Base-by-base conservation (phyloP, 2,113 vertebrate species). In the Lamprotornis superbus region DNA sequence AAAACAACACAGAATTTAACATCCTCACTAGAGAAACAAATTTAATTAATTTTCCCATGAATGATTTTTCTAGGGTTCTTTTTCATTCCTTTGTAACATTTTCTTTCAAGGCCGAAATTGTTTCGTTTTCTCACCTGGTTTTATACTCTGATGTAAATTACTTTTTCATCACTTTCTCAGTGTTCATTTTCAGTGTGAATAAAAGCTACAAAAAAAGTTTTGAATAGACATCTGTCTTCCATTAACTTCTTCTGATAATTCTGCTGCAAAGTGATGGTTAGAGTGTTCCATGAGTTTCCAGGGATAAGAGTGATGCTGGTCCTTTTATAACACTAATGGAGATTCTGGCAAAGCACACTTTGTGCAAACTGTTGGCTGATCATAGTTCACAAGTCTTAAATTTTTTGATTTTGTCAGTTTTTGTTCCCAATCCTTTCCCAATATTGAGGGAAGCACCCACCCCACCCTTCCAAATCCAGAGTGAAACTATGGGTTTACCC, bases 401-500 rank as follows among this genome's bases (percentile, higher is more conserved):
- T 65, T 42, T 27, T 13, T 30, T 49, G 2, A 4, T 67, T 88
- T 75, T 67, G 20, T 42, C 39, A 28, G 5, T 9, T 71, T 94
- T 63, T 63, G 2, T 71, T 86, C 33, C 27, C 5, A n/a, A 17
- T 79, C 21, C 15, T 75, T 92, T 39, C 7, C 7, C 15, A 46
- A 2, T 22, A 23, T 4, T 71, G 25, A 33, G 37, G n/a, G 68
- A 78, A 67, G 2, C 1, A 0, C 0, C 2, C 2, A 50, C 1
- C 2, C 1, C 8, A 52, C 14, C 5, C 12, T 39, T 4, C 2
- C 17, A 74, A 65, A 56, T 1, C 2, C 25, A 40, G 7, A 46
- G 7, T 46, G 16, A 73, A 87, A 42, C 9, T 46, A 3, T 52
- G 35, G 5, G 1, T 78, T 70, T 75, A 2, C 3, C 67, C 8